These are phyloP conservation scores for Eulithis testata DNA, from an alignment of 2,888 invertebrate species.

Conservation along the genomic window DNA sequence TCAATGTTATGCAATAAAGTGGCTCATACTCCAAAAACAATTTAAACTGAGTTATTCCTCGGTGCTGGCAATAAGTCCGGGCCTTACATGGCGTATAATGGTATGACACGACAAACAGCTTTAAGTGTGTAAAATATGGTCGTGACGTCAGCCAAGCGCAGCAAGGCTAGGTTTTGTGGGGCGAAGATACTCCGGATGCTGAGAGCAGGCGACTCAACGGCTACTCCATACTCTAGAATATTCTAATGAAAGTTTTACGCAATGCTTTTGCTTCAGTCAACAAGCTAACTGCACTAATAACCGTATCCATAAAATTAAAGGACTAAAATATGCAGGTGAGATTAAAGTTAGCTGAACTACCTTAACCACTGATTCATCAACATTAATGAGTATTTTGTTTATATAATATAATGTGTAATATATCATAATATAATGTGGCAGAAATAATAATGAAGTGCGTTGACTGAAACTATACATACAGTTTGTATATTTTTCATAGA, in stretches of 20 bases:
- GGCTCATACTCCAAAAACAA: constrained; percentile 73
- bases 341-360: no score
- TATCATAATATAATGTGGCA: no score
- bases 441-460: background rate
- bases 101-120: constrained; percentile 84
- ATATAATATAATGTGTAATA: no score
- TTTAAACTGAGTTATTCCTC: constrained; percentile 79
- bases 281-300: background rate
- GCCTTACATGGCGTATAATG: constrained; percentile 83
- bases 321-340: no score
- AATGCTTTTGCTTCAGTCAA: constrained; percentile 17
- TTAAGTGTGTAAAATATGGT: constrained; percentile 83
- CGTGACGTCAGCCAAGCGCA: constrained; percentile 76
- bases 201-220: constrained; percentile 45
- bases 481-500: background rate
- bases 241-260: constrained; percentile 29
- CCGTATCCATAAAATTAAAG: no score
- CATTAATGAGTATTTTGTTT: no score
- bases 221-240: constrained; percentile 43
- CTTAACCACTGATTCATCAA: no score
- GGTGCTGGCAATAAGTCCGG: constrained; percentile 76
- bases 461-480: background rate
- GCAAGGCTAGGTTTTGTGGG: constrained; percentile 67
- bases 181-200: constrained; percentile 67
- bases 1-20: constrained; percentile 71